These are phyloP conservation scores for Meghimatium bilineatum DNA, from an alignment of 2,888 invertebrate genomes.

Conservation along the genomic window DNA sequence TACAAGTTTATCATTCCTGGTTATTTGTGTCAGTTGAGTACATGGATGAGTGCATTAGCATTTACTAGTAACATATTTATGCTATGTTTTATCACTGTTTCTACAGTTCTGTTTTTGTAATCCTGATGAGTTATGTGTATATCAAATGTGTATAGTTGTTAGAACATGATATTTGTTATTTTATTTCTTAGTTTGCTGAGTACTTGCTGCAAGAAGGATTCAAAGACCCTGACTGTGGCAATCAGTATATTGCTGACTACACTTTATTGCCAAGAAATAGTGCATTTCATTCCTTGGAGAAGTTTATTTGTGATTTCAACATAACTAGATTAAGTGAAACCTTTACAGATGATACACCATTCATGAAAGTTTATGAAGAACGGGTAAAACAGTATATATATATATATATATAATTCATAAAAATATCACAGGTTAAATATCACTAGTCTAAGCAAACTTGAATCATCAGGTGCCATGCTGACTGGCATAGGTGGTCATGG, in stretches of 20 bases:
- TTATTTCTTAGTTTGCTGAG: constrained; percentile 52
- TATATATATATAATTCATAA: too few relatives aligned
- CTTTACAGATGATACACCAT: not conserved
- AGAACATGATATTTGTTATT: not conserved
- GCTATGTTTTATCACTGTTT: too few relatives aligned
- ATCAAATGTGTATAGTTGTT: not conserved
- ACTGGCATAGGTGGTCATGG: too few relatives aligned
- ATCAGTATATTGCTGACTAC: constrained; percentile 33
- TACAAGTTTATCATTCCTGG: too few relatives aligned
- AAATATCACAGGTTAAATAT: too few relatives aligned
- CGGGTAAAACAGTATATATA: not conserved
- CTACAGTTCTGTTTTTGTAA: too few relatives aligned
- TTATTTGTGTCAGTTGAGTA: too few relatives aligned
- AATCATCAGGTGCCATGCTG: too few relatives aligned
- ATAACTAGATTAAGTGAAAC: not conserved
- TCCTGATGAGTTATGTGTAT: too few relatives aligned
- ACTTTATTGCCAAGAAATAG: constrained; percentile 35
- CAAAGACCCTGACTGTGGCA: constrained; percentile 45
- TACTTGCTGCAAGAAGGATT: constrained; percentile 45
- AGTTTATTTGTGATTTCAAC: constrained; percentile 26
- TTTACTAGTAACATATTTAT: too few relatives aligned
- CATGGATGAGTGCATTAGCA: too few relatives aligned
- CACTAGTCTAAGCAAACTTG: too few relatives aligned
- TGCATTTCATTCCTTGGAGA: constrained; percentile 49
- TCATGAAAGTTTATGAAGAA: not conserved